phyloP scores from a whole-genome alignment of 2,113 vertebrate genomes.

The Protomyctophum bolini region DNA sequence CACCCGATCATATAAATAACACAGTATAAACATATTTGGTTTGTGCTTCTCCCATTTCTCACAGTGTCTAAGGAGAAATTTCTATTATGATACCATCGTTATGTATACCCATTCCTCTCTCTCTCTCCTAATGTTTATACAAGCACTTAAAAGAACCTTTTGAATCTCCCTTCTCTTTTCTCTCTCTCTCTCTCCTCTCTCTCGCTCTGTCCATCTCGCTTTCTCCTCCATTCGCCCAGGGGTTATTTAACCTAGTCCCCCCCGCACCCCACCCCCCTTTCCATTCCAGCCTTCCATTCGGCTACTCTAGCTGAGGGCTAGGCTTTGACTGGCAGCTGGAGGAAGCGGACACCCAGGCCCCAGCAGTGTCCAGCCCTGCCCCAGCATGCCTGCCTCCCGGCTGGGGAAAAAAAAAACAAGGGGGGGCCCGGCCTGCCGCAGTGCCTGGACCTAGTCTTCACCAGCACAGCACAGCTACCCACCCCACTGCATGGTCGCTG shows the following conservation, averaged over 20 bases:
- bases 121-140: not conserved
- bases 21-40: constrained; percentile 33
- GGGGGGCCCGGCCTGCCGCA: constrained; percentile 22
- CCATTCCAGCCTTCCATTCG: constrained; percentile 40
- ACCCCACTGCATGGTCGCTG: constrained; percentile 41
- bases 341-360: constrained; percentile 73
- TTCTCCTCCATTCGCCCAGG: constrained; percentile 51
- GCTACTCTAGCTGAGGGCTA: constrained; percentile 66
- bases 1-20: constrained; percentile 27
- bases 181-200: constrained; percentile 12
- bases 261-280: constrained; percentile 49
- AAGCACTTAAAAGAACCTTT: not conserved
- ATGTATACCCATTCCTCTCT: constrained; percentile 28
- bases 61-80: not conserved
- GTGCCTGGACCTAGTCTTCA: constrained; percentile 67
- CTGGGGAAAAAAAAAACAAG: constrained; percentile 45
- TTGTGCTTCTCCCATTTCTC: constrained; percentile 16
- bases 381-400: constrained; percentile 70
- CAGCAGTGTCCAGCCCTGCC: constrained; percentile 66
- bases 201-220: constrained; percentile 25
- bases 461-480: constrained; percentile 49
- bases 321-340: constrained; percentile 75
- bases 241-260: constrained; percentile 71
- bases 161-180: constrained; percentile 23
- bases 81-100: constrained; percentile 2